These are phyloP conservation scores for Tiphia femorata DNA, from an alignment of 2,888 invertebrate genomes.

Conservation along the genomic window DNA sequence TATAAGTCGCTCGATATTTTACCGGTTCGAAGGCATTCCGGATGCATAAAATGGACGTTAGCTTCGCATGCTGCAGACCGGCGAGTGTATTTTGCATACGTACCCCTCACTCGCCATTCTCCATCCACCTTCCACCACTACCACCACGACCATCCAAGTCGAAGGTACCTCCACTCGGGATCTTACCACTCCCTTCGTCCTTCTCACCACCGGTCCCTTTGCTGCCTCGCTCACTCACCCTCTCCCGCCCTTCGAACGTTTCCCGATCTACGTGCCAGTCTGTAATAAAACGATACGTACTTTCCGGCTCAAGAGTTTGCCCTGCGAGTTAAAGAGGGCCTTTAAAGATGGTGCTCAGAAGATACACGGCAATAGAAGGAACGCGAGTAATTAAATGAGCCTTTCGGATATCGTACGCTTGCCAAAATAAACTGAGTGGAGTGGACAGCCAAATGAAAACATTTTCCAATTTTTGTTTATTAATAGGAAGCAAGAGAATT, in stretches of 20 bases:
- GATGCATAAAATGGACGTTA: slow-evolving; percentile 63
- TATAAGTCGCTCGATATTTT: slow-evolving; percentile 61
- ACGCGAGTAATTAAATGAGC: no score
- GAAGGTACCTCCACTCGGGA: neutral
- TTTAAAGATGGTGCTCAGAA: neutral
- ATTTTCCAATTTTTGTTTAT: no score
- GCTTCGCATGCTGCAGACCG: slow-evolving; percentile 52
- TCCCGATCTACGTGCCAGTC: slow-evolving; percentile 22
- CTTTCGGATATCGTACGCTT: no score
- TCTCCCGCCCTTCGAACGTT: neutral
- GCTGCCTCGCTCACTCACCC: neutral
- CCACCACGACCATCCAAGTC: neutral
- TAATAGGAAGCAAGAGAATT: no score
- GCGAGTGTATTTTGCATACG: slow-evolving; percentile 58
- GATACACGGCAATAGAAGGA: no score
- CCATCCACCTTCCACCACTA: no score
- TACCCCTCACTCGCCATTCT: slow-evolving; percentile 28
- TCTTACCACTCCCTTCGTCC: slow-evolving; percentile 4
- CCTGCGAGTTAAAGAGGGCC: neutral
- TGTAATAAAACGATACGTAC: slow-evolving; percentile 47
- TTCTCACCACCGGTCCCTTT: neutral
- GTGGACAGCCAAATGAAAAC: no score
- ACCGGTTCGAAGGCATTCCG: slow-evolving; percentile 59
- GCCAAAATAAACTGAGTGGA: no score
- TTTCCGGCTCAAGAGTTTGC: slow-evolving; percentile 11